A percentile compares a stretch with the other conserved stretches of the same genome.
Conservation (phyloP, 2,797 vertebrate genomes). For the Triplophysa bombifrons region DNA sequence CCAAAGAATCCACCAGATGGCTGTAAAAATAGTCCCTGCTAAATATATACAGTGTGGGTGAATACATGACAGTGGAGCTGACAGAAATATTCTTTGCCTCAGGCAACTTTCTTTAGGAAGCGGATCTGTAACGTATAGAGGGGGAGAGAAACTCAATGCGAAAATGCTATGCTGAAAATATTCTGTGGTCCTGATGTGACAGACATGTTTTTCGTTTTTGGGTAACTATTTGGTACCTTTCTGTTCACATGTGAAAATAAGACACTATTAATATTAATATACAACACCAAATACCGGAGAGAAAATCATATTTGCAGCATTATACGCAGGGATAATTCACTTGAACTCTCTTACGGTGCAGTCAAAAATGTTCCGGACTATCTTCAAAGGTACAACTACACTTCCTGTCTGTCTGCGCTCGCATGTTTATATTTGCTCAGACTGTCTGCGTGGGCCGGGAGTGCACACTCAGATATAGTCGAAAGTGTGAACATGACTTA, state of each 20-base stretch:
- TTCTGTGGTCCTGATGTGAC: background rate
- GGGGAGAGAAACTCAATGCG: slow-evolving; percentile 7
- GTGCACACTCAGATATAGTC: slow-evolving; percentile 42
- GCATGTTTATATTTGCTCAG: slow-evolving; percentile 46
- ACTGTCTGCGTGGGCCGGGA: slow-evolving; percentile 41
- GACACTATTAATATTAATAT: background rate
- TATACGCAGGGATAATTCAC: background rate
- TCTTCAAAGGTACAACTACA: background rate
- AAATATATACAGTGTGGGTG: slow-evolving; percentile 54
- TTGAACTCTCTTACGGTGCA: background rate
- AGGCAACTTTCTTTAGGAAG: slow-evolving; percentile 35
- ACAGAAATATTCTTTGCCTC: slow-evolving; percentile 48
- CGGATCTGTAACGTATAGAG: background rate
- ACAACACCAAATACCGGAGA: background rate
- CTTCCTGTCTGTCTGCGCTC: slow-evolving; percentile 10
- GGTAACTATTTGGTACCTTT: no score
- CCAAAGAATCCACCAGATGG: slow-evolving; percentile 58
- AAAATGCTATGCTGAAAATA: background rate
- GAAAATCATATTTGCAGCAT: background rate
- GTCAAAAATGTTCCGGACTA: background rate
- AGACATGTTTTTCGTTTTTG: background rate
- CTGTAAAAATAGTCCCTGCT: slow-evolving; percentile 58
- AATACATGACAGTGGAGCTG: slow-evolving; percentile 43
- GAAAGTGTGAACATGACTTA: slow-evolving; percentile 51
- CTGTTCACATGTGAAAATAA: background rate